A percentile compares a stretch with the other conserved stretches of the same genome.
Evolutionary conservation across 2,888 invertebrate genomes (phyloP).

Genomic region (Stenolophus ochropezus): DNA sequence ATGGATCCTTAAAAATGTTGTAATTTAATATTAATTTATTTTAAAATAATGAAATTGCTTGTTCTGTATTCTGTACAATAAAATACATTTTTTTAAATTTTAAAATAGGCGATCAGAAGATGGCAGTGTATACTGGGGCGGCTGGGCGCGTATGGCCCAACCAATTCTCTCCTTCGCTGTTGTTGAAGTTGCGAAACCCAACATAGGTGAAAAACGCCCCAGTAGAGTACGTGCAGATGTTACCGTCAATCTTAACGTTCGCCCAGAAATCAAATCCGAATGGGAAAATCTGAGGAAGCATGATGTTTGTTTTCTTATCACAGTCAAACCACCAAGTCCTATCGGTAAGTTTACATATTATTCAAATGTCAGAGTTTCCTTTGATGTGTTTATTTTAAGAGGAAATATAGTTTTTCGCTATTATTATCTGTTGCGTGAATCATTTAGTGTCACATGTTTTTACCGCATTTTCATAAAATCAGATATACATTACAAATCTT

Average conservation of each 20-base stretch:
- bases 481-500: neutral
- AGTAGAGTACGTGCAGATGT: constrained; percentile 97
- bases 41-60: no score
- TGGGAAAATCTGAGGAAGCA: constrained; percentile 98
- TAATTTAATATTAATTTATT: no score
- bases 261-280: constrained; percentile 93
- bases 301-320: constrained; percentile 97
- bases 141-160: constrained; percentile 99
- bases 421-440: neutral
- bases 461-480: neutral
- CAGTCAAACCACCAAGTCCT: constrained; percentile 88
- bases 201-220: constrained; percentile 95
- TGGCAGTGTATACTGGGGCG: constrained; percentile 90
- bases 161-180: constrained; percentile 94
- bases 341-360: constrained; percentile 78
- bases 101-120: constrained; percentile 93
- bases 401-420: neutral
- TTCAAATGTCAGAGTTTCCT: neutral
- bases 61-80: no score
- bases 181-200: constrained; percentile 94
- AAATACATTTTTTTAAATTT: no score
- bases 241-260: constrained; percentile 91
- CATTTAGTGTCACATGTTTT: neutral
- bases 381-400: neutral
- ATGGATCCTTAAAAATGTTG: no score